These are phyloP conservation scores for Pardosa pseudoannulata DNA, from an alignment of 2,888 invertebrate species.

Conservation along the genomic window DNA sequence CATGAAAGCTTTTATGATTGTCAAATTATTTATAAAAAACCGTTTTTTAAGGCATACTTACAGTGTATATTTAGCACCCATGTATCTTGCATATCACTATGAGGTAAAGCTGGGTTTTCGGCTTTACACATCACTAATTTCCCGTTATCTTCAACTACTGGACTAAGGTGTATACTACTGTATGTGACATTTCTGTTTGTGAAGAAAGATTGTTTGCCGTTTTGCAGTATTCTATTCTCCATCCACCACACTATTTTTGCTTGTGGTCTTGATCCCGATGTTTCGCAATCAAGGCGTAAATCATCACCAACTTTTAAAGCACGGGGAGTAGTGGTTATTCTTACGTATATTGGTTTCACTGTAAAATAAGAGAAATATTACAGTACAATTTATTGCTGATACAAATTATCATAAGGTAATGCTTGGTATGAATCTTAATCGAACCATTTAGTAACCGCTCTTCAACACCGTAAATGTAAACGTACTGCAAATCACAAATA, in stretches of 20 bases:
- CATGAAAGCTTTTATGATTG: too few relatives aligned
- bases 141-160: conserved; percentile 75
- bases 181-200: conserved; percentile 74
- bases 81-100: conserved; percentile 75
- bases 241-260: conserved; percentile 74
- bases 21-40: too few relatives aligned
- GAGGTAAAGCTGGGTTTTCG: conserved; percentile 74
- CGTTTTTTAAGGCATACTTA: conserved; percentile 73
- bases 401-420: too few relatives aligned
- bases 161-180: conserved; percentile 74
- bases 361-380: neutral
- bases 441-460: too few relatives aligned
- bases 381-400: too few relatives aligned
- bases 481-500: too few relatives aligned
- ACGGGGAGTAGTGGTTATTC: conserved; percentile 63
- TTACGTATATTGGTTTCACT: conserved; percentile 73
- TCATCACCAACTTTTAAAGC: conserved; percentile 72
- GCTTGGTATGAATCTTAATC: too few relatives aligned
- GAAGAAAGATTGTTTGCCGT: conserved; percentile 67
- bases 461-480: too few relatives aligned
- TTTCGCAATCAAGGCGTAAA: conserved; percentile 73
- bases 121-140: conserved; percentile 75
- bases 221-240: conserved; percentile 71
- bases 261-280: conserved; percentile 73
- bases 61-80: conserved; percentile 75